Percentiles rank a stretch among this genome's conserved stretches.
Conservation (phyloP, 2,888 invertebrate genomes). For the Dendrolimus houi region DNA sequence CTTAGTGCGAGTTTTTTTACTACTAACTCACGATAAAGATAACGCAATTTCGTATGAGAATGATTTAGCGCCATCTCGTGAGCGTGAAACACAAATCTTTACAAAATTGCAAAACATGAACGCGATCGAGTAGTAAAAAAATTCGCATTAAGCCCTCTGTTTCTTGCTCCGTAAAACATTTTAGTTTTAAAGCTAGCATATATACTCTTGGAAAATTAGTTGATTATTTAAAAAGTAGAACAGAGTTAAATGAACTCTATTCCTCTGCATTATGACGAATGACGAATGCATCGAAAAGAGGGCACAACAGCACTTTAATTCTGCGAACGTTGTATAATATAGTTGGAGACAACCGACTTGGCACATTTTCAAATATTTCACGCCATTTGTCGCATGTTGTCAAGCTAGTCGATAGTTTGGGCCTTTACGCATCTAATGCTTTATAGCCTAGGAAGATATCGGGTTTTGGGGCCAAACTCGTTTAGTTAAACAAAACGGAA, state of each 20-base stretch:
- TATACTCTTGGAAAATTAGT: no score
- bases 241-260: neutral
- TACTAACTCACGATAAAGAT: no score
- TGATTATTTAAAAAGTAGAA: neutral
- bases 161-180: no score
- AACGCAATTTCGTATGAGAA: no score
- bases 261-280: constrained; percentile 41
- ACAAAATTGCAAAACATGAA: no score
- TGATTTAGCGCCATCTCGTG: no score
- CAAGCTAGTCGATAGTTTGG: constrained; percentile 47
- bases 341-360: constrained; percentile 27
- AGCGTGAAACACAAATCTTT: no score
- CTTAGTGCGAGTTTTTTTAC: no score
- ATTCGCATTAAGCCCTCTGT: no score
- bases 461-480: constrained; percentile 15
- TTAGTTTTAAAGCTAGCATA: no score
- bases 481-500: constrained; percentile 10
- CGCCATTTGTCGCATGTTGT: constrained; percentile 51
- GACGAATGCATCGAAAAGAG: constrained; percentile 33
- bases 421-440: constrained; percentile 3
- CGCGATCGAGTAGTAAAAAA: no score
- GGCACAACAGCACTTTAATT: constrained; percentile 36
- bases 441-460: constrained; percentile 11
- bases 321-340: constrained; percentile 20
- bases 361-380: constrained; percentile 63